Percentiles rank a stretch among this genome's conserved stretches.
Conservation (phyloP, 2,797 vertebrate species). For the Aquila chrysaetos region DNA sequence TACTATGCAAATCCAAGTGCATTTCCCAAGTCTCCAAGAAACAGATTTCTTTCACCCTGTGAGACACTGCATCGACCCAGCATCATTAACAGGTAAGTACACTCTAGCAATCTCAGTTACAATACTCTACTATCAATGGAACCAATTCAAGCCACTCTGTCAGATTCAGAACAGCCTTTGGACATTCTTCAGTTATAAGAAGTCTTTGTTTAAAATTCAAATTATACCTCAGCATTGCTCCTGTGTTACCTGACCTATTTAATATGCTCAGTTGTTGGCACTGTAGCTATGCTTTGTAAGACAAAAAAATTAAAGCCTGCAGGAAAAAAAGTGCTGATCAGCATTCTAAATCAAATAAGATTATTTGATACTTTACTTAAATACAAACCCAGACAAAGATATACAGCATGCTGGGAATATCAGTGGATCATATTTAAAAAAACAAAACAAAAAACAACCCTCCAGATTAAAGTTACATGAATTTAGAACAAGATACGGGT, state of each 20-base stretch:
- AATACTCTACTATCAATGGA: not conserved
- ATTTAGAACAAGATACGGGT: rapidly evolving
- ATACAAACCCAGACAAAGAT: not conserved
- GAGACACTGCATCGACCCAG: not conserved
- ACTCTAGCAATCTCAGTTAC: not conserved
- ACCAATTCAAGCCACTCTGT: not conserved
- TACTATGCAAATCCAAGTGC: not conserved
- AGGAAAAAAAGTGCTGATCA: not conserved
- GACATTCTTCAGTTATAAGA: not conserved
- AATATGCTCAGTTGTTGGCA: not conserved
- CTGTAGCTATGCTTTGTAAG: not conserved
- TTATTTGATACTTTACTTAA: not conserved
- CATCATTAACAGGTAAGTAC: not conserved
- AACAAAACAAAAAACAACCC: not conserved
- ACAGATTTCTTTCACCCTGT: not conserved
- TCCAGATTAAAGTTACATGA: not conserved
- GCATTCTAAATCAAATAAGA: not conserved
- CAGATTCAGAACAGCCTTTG: not conserved
- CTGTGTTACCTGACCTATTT: slow-evolving; percentile 1
- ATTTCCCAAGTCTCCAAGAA: not conserved
- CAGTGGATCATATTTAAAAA: not conserved
- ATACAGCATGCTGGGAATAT: not conserved
- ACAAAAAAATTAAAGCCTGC: slow-evolving; percentile 22
- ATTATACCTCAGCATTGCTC: not conserved
- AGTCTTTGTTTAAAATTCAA: not conserved